Percentiles rank a stretch among this genome's conserved stretches.
phyloP scores from a whole-genome alignment of 2,113 vertebrate species.

The Siphamia tubifer region DNA sequence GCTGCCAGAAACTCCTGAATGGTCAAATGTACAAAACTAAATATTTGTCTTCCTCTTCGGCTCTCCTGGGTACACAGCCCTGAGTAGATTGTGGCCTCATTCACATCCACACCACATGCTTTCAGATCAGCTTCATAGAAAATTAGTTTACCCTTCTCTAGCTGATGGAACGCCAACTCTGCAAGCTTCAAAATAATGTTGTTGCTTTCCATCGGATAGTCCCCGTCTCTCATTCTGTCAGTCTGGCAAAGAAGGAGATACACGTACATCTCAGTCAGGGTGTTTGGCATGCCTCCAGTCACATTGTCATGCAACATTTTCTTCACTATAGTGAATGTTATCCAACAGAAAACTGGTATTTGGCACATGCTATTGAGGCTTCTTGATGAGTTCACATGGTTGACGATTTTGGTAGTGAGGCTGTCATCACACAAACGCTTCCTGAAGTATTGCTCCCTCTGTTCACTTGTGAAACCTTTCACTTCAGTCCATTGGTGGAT shows the following conservation, averaged over 20 bases:
- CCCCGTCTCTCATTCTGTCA: slow-evolving; percentile 8
- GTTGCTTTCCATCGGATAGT: neutral
- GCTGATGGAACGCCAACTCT: slow-evolving; percentile 33
- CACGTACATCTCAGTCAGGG: slow-evolving; percentile 38
- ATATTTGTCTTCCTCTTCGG: slow-evolving; percentile 3
- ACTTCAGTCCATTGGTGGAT: slow-evolving; percentile 38
- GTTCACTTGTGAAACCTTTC: slow-evolving; percentile 18
- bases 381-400: slow-evolving; percentile 31
- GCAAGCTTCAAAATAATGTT: slow-evolving; percentile 28
- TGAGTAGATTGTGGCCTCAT: slow-evolving; percentile 24
- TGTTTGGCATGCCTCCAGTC: slow-evolving; percentile 11
- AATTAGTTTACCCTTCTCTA: slow-evolving; percentile 25
- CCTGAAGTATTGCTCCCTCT: slow-evolving; percentile 41
- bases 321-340: slow-evolving; percentile 25
- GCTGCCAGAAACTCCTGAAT: slow-evolving; percentile 48
- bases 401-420: slow-evolving; percentile 9
- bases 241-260: slow-evolving; percentile 39
- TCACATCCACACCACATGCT: slow-evolving; percentile 12
- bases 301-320: slow-evolving; percentile 3
- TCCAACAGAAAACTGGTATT: slow-evolving; percentile 47
- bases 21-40: slow-evolving; percentile 45
- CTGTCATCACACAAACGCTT: slow-evolving; percentile 4
- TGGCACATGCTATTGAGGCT: slow-evolving; percentile 46
- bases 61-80: slow-evolving; percentile 32
- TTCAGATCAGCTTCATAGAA: slow-evolving; percentile 39